Base-by-base conservation (phyloP, 2,797 vertebrate species). In the Neosilurus hyrtlii region DNA sequence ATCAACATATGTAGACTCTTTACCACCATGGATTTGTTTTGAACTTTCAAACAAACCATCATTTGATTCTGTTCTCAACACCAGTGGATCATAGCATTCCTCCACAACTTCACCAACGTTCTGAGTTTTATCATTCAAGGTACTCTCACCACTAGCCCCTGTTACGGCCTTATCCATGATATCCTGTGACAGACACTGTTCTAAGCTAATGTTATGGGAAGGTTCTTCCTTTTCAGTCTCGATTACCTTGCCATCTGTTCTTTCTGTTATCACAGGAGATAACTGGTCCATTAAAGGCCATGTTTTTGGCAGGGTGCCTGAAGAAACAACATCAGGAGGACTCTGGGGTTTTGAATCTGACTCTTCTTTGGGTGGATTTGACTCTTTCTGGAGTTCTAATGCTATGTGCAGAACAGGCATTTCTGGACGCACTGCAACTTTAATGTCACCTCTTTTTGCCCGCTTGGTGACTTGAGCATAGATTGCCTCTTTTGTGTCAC, bases 391-490 rank as follows among this genome's bases (percentile, higher is more conserved):
- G 11, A 86, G 90, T 84, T 91, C 92, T 56, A 93, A 90, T 82
- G 91, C 92, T 86, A 95, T 95, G 61, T 95, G 94, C 84, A 95
- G 91, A 72, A 95, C 83, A 22, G 95, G 94, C 87, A 95, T 94
- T 86, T 95, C 94, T 4, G 95, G 94, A 85, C 91, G 93, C 24
- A 93, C 82, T 24, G 93, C 93, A 81, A 95, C 91, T 89, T 94
- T 95, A 79, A 94, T 92, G 88, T 95, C 94, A 22, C 91, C 92
- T 86, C 94, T 94, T 91, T 95, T 95, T 63, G 94, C 94, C 30
- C 93, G 92, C 76, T 95, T 95, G 81, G 95, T 95, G 71, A 95
- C 95, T 88, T 95, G 94, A 73, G 95, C 95, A 54, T 95, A 95
- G 86, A 95, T 95, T 68, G 94, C 94, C 84, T 95, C 95, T 63